These are phyloP conservation scores for Leucoma salicis DNA, from an alignment of 2,888 invertebrate genomes.

Conservation along the genomic window DNA sequence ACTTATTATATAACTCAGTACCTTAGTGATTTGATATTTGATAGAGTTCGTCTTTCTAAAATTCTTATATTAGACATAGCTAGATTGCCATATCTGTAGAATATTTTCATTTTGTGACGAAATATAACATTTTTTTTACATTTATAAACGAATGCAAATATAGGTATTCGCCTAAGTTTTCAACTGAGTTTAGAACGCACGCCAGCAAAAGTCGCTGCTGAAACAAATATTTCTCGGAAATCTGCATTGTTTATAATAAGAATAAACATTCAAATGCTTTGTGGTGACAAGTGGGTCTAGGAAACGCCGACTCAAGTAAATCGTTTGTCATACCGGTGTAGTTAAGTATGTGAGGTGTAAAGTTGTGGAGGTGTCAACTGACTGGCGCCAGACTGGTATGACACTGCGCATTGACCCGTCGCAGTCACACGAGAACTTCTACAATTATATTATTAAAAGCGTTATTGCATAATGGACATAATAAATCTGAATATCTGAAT, in stretches of 20 bases:
- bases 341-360: conserved; percentile 6
- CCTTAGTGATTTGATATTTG: no score
- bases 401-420: conserved; percentile 60
- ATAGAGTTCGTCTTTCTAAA: no score
- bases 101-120: no score
- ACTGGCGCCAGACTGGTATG: conserved; percentile 67
- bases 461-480: conserved; percentile 13
- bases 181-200: no score
- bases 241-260: conserved; percentile 13
- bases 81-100: no score
- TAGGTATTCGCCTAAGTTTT: no score
- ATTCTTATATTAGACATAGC: no score
- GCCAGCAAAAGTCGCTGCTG: no score
- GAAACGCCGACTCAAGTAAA: conserved; percentile 15
- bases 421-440: conserved; percentile 45
- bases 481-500: conserved; percentile 9
- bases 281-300: conserved; percentile 22
- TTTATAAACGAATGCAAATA: no score
- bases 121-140: no score
- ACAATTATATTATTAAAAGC: conserved; percentile 22
- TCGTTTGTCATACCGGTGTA: conserved; percentile 2
- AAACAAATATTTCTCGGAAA: neutral
- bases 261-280: conserved; percentile 18
- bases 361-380: conserved; percentile 52
- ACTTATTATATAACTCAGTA: no score